phyloP scores from a whole-genome alignment of 2,888 invertebrate species.

The Calliphora vomitoria region DNA sequence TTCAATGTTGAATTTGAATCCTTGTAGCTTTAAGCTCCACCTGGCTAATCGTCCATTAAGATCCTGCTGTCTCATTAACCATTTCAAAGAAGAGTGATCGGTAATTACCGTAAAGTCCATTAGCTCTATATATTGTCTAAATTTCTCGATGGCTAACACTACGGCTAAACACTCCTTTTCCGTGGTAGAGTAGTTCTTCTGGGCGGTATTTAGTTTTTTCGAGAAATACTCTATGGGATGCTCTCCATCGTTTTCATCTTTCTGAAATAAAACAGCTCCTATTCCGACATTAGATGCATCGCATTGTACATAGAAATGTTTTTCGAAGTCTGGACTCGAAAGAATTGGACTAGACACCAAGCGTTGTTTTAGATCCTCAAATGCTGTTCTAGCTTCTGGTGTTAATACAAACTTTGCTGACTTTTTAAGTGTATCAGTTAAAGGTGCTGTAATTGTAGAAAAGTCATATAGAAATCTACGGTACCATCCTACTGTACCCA shows the following conservation, averaged over 20 bases:
- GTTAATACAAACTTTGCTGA: neutral
- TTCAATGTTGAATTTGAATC: neutral
- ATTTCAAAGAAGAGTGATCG: no score
- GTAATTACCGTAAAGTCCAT: no score
- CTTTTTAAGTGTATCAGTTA: conserved; percentile 27
- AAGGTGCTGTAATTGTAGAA: conserved; percentile 15
- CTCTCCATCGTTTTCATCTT: conserved; percentile 22
- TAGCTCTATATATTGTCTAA: no score
- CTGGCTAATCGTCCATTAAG: neutral
- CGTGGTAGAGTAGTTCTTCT: neutral
- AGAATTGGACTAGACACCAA: conserved; percentile 35
- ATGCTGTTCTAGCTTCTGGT: neutral
- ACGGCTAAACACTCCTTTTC: no score
- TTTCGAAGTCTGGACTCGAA: conserved; percentile 28
- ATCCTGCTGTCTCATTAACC: no score
- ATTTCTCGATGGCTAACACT: no score
- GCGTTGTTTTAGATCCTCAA: conserved; percentile 22
- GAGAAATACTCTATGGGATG: conserved; percentile 18
- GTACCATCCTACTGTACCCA: conserved; percentile 47
- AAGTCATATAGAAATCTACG: neutral
- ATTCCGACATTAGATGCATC: conserved; percentile 48
- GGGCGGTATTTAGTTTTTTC: neutral
- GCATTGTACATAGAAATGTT: conserved; percentile 44
- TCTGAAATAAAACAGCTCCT: conserved; percentile 49
- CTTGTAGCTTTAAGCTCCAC: neutral